Evolutionary conservation across 2,113 vertebrate genomes (phyloP), one percentile per base, ranked within the genome.

Genomic region (Ariopsis seemanni): DNA sequence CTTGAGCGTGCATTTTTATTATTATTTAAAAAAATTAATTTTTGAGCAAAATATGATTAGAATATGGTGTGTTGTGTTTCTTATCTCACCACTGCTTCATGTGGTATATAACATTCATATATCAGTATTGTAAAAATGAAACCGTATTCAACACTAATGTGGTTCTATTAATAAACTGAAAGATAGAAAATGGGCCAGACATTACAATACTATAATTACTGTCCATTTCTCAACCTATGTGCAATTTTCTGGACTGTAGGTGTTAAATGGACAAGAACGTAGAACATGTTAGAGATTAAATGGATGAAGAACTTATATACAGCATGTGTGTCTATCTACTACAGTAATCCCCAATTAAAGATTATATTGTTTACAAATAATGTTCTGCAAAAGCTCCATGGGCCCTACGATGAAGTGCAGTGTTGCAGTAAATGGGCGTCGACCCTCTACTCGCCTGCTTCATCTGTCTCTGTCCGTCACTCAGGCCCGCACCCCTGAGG

Each of bases 401-500:
- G 34, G 9, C 9, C 52, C 20, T 62, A 34, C 81, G 77, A 71
- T 79, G 55, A 50, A 58, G 67, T 81, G 69, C 53, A 75, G 89
- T 69, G 82, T 20, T 62, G 67, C 77, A 85, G 90, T 75, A 82
- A 85, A 90, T 90, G 85, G 86, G 80, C 72, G 67, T 65, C 72
- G 72, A 90, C 88, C 87, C 83, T 86, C 78, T 83, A 89, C 83
- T 88, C 79, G 34, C n/a, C 82, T 72, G 71, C 30, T 79, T 89
- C 90, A 91, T 91, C 85, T 69, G 82, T 91, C 89, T 91, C 86
- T 87, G 86, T 78, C 86, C 78, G 81, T 78, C 25, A 9, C 60
- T 63, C 82, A 52, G 57, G 83, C 85, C 82, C 15, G 20, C 62
- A 15, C 84, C 55, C 86, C 72, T 27, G 30, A 55, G 80, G 78